phyloP scores from a whole-genome alignment of 2,797 vertebrate species.

The Poecilia velifera region DNA sequence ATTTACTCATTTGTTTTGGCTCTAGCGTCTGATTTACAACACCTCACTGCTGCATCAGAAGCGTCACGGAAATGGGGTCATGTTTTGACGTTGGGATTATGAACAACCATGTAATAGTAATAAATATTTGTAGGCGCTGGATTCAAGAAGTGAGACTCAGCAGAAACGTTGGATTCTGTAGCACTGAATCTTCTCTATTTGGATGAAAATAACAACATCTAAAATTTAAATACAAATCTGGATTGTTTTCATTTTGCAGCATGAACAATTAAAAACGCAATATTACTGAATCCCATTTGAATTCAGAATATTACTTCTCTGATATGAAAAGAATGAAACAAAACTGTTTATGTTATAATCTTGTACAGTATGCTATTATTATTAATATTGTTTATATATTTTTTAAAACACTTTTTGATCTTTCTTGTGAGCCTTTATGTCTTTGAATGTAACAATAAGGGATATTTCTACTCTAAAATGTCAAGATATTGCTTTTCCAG shows the following conservation, averaged over 20 bases:
- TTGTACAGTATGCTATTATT: too few species aligned
- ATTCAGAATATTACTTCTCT: not conserved
- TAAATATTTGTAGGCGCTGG: not conserved
- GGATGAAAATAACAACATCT: not conserved
- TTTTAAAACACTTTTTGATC: too few species aligned
- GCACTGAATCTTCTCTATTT: not conserved
- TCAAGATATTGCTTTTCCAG: not conserved
- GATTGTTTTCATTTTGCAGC: not conserved
- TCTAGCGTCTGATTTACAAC: not conserved
- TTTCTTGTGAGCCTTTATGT: too few species aligned
- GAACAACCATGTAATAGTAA: not conserved
- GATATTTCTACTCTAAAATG: not conserved
- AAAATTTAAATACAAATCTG: not conserved
- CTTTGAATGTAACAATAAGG: too few species aligned
- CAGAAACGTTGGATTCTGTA: not conserved
- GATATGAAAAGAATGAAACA: not conserved
- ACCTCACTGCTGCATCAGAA: not conserved
- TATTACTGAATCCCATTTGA: not conserved
- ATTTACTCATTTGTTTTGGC: not conserved
- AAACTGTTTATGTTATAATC: too few species aligned
- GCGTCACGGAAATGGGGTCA: not conserved
- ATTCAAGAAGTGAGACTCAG: not conserved
- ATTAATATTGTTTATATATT: too few species aligned
- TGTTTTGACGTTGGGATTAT: not conserved
- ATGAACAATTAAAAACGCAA: not conserved